Evolutionary conservation across 1,140 invertebrate genomes (phyloP), one percentile per base, ranked within the genome.

Genomic region (Tyrophagus putrescentiae): DNA sequence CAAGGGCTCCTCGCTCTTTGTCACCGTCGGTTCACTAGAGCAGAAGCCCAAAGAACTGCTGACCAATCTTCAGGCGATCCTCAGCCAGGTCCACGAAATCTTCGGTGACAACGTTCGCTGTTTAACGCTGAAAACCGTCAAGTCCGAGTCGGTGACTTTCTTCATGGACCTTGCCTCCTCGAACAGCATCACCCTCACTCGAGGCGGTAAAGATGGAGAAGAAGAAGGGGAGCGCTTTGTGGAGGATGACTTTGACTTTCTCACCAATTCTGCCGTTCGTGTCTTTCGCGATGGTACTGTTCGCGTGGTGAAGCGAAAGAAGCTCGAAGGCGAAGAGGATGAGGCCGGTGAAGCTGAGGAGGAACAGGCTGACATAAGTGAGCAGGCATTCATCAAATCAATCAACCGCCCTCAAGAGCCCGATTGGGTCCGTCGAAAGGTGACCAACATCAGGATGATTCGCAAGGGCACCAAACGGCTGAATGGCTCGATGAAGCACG

Each of bases 241-340:
- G 21, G 52, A 54, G 27, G 52, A 54, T 27, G 52, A 54, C n/a
- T 54, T 54, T 31, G 52, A 54, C 39, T 54, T 54, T n/a, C 9
- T 31, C n/a, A 16, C 52, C 2, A 54, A 54, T 33, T 32, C 52
- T 31, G 25, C 13, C 39, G 27, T 54, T 31, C 52, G 52, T 32
- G 52, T 54, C 3, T 54, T 34, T 18, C 16, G 25, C 21, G 52
- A 54, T 54, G 52, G 52, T 13, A 13, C n/a, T 11, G 25, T 54
- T 31, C 32, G 31, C n/a, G 25, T 54, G 18, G 25, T 54, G 3
- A 9, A 7, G 45, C 23, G 31, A 13, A 54, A 54, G 23, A 29
- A 52, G 32, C 25, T 6, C n/a, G 25, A 52, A 27, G 48, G 32
- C 3, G 16, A 16, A 1, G 48, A 52, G 2, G 48, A 52, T 52